phyloP scores from a whole-genome alignment of 2,888 invertebrate genomes.

The Charanyca ferruginea region DNA sequence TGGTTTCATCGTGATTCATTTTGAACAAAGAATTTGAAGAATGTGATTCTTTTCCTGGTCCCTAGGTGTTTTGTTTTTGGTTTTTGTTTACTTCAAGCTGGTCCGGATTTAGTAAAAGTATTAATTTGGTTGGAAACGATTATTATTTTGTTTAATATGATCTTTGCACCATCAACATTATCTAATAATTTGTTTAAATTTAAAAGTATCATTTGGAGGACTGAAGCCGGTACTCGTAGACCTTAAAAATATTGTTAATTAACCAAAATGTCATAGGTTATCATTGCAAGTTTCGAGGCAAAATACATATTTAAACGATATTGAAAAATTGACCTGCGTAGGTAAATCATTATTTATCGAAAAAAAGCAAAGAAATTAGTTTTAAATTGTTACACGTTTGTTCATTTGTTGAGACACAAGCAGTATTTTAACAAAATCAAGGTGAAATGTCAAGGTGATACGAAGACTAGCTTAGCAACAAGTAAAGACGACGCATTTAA shows the following conservation, averaged over 20 bases:
- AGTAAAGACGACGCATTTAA: constrained; percentile 35
- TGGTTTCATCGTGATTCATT: constrained; percentile 9
- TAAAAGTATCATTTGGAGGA: neutral
- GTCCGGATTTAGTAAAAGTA: neutral
- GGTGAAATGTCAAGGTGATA: constrained; percentile 60
- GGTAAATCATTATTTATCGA: constrained; percentile 10
- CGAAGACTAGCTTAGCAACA: constrained; percentile 53
- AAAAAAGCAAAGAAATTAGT: constrained; percentile 4
- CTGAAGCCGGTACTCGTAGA: constrained; percentile 7
- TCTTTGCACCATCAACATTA: constrained; percentile 5
- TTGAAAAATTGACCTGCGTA: constrained; percentile 21
- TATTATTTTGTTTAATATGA: constrained; percentile 5
- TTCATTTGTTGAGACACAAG: constrained; percentile 20
- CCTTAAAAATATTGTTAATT: constrained; percentile 20
- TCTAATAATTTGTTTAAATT: constrained; percentile 18
- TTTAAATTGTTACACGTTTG: neutral
- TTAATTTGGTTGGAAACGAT: constrained; percentile 6
- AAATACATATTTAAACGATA: constrained; percentile 12
- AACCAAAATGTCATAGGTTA: constrained; percentile 42
- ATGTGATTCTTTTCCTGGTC: constrained; percentile 22
- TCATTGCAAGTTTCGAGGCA: constrained; percentile 18
- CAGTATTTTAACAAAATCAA: constrained; percentile 51
- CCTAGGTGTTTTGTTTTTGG: constrained; percentile 1
- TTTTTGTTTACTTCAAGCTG: neutral
- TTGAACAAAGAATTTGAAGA: constrained; percentile 26